phyloP scores from a whole-genome alignment of 1,140 invertebrate species.

The Drosophila carrolli region DNA sequence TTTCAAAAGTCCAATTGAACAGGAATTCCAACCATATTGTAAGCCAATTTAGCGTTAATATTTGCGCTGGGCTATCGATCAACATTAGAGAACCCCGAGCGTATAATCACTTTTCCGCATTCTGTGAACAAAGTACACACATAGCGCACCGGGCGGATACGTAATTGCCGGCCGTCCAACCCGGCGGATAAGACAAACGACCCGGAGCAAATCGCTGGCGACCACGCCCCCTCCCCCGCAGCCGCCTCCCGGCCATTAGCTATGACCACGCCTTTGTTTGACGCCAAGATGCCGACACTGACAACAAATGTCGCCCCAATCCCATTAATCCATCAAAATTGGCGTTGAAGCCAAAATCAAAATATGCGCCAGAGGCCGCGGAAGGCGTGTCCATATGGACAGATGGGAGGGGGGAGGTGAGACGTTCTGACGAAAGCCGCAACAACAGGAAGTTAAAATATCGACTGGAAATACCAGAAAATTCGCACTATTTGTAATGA shows the following conservation, averaged over 20 bases:
- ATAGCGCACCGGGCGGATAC: conserved; percentile 36
- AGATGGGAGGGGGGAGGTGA: background rate
- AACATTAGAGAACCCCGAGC: conserved; percentile 49
- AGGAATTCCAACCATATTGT: conserved; percentile 48
- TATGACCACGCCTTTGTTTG: conserved; percentile 52
- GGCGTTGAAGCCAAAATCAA: conserved; percentile 60
- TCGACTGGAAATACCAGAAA: conserved; percentile 2
- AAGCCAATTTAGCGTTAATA: conserved; percentile 58
- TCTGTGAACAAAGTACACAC: conserved; percentile 52
- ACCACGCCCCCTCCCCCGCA: conserved; percentile 20
- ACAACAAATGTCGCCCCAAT: conserved; percentile 47
- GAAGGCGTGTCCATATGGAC: background rate
- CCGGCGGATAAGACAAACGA: conserved; percentile 62
- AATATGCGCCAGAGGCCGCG: conserved; percentile 31
- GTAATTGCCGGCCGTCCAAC: conserved; percentile 36
- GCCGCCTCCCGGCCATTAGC: conserved; percentile 5
- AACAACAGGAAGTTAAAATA: conserved; percentile 1
- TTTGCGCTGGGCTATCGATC: conserved; percentile 57
- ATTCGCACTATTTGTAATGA: background rate
- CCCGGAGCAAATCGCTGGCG: conserved; percentile 56
- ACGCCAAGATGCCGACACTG: conserved; percentile 57
- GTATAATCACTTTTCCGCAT: conserved; percentile 81
- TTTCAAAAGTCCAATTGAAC: conserved; percentile 15
- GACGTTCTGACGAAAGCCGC: background rate
- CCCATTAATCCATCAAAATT: conserved; percentile 70